Evolutionary conservation across 2,113 vertebrate genomes (phyloP).

Genomic region (Pantherophis guttatus): DNA sequence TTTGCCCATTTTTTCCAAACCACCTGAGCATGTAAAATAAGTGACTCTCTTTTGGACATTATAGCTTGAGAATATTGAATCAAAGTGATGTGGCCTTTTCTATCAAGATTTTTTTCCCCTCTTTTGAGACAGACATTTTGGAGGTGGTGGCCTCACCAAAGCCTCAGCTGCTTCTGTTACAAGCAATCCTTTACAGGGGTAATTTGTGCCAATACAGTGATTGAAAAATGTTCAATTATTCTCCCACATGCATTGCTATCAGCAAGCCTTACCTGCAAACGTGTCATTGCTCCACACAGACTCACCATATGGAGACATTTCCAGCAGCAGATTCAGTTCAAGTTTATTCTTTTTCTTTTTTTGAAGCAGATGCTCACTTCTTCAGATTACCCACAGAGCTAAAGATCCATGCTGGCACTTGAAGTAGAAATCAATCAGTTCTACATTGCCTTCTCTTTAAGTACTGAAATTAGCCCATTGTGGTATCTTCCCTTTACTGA

Average conservation of each 20-base stretch:
- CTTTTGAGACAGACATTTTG: background rate
- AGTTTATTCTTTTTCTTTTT: background rate
- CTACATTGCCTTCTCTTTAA: background rate
- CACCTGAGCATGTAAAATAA: background rate
- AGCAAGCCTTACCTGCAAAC: background rate
- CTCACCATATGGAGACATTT: background rate
- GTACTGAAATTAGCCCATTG: background rate
- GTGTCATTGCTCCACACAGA: background rate
- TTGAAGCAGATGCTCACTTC: background rate
- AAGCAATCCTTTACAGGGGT: background rate
- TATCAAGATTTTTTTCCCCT: rapidly evolving
- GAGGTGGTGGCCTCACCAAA: background rate
- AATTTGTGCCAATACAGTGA: background rate
- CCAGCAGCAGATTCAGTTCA: background rate
- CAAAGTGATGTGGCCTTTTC: background rate
- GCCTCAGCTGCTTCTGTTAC: background rate
- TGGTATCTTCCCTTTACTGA: background rate
- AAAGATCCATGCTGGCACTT: background rate
- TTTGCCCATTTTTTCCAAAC: background rate
- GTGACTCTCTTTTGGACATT: background rate
- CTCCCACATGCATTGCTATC: background rate
- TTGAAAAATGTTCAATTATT: background rate
- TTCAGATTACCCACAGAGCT: background rate
- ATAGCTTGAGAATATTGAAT: background rate
- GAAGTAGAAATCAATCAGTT: background rate